Evolutionary conservation across 2,888 invertebrate genomes (phyloP).

Genomic region (Schizotus pectinicornis): DNA sequence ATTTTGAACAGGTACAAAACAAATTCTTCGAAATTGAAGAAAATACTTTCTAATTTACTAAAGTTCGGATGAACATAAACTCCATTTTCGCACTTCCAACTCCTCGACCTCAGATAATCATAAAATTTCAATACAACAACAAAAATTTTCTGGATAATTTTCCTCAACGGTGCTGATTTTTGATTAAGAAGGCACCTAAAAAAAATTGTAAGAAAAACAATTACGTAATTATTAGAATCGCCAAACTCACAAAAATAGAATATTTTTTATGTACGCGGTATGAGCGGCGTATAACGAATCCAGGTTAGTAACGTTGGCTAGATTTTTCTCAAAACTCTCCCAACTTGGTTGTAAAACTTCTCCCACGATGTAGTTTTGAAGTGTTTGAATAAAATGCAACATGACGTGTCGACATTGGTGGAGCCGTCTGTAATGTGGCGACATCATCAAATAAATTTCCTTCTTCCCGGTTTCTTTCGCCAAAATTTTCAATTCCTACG

Average conservation of each 20-base stretch:
- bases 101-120: slow-evolving; percentile 64
- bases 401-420: slow-evolving; percentile 77
- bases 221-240: slow-evolving; percentile 5
- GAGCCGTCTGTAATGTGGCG: slow-evolving; percentile 73
- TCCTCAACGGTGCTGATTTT: slow-evolving; percentile 71
- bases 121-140: slow-evolving; percentile 75
- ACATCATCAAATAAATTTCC: slow-evolving; percentile 59
- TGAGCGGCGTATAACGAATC: slow-evolving; percentile 78
- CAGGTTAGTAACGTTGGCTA: slow-evolving; percentile 69
- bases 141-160: slow-evolving; percentile 74
- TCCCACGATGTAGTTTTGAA: slow-evolving; percentile 79
- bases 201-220: slow-evolving; percentile 16
- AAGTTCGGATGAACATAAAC: slow-evolving; percentile 67
- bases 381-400: slow-evolving; percentile 75
- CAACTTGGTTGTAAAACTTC: slow-evolving; percentile 78
- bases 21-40: slow-evolving; percentile 63
- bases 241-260: slow-evolving; percentile 66
- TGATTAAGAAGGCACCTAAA: slow-evolving; percentile 74
- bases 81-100: slow-evolving; percentile 63
- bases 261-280: slow-evolving; percentile 75
- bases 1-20: slow-evolving; percentile 69
- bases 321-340: slow-evolving; percentile 73
- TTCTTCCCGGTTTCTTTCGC: slow-evolving; percentile 52
- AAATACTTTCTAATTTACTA: slow-evolving; percentile 61
- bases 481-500: slow-evolving; percentile 65